A percentile compares a stretch with the other conserved stretches of the same genome.
These are phyloP conservation scores for Gadus macrocephalus DNA, from an alignment of 2,113 vertebrate genomes.

Conservation along the genomic window DNA sequence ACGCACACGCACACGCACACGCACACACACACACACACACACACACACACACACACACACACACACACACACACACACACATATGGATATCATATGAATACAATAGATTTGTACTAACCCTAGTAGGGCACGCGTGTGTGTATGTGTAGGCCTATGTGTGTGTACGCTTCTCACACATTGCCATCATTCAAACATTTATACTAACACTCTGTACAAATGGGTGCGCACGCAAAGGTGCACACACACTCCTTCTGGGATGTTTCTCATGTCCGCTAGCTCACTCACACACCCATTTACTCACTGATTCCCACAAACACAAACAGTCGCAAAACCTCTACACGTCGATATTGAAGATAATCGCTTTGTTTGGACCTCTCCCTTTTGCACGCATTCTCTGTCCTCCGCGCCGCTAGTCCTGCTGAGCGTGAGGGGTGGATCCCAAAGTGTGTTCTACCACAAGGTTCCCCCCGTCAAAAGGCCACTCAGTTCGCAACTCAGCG, in stretches of 20 bases:
- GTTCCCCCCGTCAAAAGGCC: constrained; percentile 71
- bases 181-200: constrained; percentile 58
- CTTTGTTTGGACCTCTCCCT: constrained; percentile 55
- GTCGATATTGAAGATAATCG: constrained; percentile 63
- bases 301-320: constrained; percentile 42
- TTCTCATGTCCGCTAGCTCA: constrained; percentile 24
- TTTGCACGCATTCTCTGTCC: constrained; percentile 59
- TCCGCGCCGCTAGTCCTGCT: constrained; percentile 43
- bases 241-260: constrained; percentile 38
- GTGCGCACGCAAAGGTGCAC: constrained; percentile 40
- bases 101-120: constrained; percentile 30
- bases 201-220: constrained; percentile 70
- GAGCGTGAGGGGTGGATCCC: constrained; percentile 59
- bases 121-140: constrained; percentile 13
- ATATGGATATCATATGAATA: constrained; percentile 21
- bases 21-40: constrained; percentile 24
- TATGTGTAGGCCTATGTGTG: not conserved
- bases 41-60: constrained; percentile 31
- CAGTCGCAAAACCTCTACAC: constrained; percentile 47
- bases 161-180: constrained; percentile 40
- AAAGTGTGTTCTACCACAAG: constrained; percentile 64
- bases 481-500: constrained; percentile 67
- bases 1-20: constrained; percentile 33
- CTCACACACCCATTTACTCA: constrained; percentile 25
- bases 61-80: constrained; percentile 30